Evolutionary conservation across 2,888 invertebrate genomes (phyloP).

Genomic region (Scaeva pyrastri): DNA sequence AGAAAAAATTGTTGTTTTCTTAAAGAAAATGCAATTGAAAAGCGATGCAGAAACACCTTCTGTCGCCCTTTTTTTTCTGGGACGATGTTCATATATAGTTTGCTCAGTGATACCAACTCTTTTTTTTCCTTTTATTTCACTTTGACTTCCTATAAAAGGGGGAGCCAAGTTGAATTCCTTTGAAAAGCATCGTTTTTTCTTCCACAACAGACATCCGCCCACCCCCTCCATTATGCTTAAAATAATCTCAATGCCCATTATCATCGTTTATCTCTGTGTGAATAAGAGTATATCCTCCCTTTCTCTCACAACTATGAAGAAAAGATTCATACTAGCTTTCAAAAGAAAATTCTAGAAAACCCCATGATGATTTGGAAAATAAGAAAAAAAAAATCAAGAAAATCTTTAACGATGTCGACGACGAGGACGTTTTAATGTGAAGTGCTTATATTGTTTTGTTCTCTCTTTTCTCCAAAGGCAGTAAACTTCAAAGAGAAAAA

Average conservation of each 20-base stretch:
- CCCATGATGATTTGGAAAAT: background rate
- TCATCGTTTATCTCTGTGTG: background rate
- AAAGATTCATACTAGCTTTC: background rate
- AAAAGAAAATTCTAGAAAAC: background rate
- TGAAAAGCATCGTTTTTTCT: background rate
- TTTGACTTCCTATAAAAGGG: background rate
- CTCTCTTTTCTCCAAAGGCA: background rate
- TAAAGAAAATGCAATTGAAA: background rate
- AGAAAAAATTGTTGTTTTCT: background rate
- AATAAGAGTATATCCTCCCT: background rate
- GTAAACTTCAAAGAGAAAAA: too few species aligned
- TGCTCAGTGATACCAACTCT: background rate
- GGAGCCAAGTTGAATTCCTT: background rate
- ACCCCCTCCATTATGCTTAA: background rate
- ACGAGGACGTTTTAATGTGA: background rate
- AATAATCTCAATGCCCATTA: conserved; percentile 10
- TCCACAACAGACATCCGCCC: too few species aligned
- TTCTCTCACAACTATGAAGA: background rate
- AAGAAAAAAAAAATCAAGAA: background rate
- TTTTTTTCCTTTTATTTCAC: background rate
- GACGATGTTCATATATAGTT: background rate
- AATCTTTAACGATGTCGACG: background rate
- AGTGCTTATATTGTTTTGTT: background rate
- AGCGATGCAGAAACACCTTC: conserved; percentile 3
- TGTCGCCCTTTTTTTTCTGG: too few species aligned